Percentiles rank a stretch among this genome's conserved stretches.
These are phyloP conservation scores for Steromphala cineraria DNA, from an alignment of 2,888 invertebrate genomes.

Conservation along the genomic window DNA sequence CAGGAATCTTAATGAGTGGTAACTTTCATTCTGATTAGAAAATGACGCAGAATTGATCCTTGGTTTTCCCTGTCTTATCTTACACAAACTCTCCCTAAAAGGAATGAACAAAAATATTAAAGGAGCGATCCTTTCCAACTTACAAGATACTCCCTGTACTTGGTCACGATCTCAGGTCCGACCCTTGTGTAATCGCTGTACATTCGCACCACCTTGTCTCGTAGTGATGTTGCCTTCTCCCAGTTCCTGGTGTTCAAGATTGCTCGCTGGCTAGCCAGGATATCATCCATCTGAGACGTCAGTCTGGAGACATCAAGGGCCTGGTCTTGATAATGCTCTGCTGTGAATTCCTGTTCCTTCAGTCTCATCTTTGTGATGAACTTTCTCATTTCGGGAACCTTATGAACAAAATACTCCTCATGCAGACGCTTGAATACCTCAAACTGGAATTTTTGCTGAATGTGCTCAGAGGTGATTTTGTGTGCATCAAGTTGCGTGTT, in stretches of 20 bases:
- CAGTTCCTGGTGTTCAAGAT: not conserved
- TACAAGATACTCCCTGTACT: not conserved
- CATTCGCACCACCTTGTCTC: not conserved
- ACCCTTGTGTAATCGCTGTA: not conserved
- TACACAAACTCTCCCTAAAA: no score
- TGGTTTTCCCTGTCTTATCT: no score
- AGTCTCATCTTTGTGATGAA: not conserved
- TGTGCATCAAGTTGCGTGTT: not conserved
- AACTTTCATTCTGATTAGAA: no score
- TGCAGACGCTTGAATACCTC: not conserved
- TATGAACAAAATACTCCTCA: not conserved
- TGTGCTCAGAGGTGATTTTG: not conserved
- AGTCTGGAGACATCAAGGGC: constrained; percentile 1
- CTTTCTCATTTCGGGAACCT: not conserved
- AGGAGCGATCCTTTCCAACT: not conserved
- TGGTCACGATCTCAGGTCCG: not conserved
- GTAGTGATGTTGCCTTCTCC: not conserved
- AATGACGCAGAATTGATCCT: no score
- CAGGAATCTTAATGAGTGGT: no score
- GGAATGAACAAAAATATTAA: no score
- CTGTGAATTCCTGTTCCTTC: not conserved
- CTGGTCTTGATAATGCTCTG: not conserved
- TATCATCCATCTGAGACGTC: constrained; percentile 1
- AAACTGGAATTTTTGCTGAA: not conserved
- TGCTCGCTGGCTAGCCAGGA: not conserved